A percentile compares a stretch with the other conserved stretches of the same genome.
These are phyloP conservation scores for Drosophila nr. medialis DNA, from an alignment of 2,888 invertebrate species.

Conservation along the genomic window DNA sequence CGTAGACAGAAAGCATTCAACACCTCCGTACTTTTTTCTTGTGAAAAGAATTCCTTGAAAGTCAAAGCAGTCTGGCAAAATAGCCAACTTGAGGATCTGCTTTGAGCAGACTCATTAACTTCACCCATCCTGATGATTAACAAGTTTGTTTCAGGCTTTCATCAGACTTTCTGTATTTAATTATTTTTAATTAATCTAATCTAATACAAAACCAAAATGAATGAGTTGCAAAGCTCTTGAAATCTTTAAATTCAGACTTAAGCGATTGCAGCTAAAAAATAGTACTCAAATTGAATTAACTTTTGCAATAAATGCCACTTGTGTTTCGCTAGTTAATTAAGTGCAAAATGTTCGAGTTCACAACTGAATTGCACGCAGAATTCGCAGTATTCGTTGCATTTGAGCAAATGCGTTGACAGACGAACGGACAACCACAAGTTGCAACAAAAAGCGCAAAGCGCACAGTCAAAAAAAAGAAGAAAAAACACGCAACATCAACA, in stretches of 20 bases:
- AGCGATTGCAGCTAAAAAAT: neutral
- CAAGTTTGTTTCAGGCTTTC: neutral
- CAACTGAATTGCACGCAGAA: conserved; percentile 58
- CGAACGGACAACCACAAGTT: conserved; percentile 32
- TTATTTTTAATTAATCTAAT: neutral
- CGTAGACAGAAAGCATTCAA: neutral
- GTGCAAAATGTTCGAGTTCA: conserved; percentile 56
- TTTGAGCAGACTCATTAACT: neutral
- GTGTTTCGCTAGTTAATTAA: conserved; percentile 49
- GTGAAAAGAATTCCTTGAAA: neutral
- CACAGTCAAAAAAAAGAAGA: conserved; percentile 16
- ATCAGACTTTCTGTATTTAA: neutral
- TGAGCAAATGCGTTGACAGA: conserved; percentile 63
- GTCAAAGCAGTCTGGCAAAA: neutral
- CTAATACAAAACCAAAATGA: neutral
- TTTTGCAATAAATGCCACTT: conserved; percentile 40
- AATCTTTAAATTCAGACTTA: neutral
- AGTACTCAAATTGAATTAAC: conserved; percentile 18
- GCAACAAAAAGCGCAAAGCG: conserved; percentile 39
- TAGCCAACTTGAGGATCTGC: neutral
- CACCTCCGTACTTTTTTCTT: neutral
- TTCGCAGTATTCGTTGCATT: conserved; percentile 43
- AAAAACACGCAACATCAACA: conserved; percentile 67
- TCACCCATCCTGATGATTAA: neutral
- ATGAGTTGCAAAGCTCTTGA: neutral